Conservation (phyloP, 2,888 invertebrate genomes). For the Creontiades dilutus region DNA sequence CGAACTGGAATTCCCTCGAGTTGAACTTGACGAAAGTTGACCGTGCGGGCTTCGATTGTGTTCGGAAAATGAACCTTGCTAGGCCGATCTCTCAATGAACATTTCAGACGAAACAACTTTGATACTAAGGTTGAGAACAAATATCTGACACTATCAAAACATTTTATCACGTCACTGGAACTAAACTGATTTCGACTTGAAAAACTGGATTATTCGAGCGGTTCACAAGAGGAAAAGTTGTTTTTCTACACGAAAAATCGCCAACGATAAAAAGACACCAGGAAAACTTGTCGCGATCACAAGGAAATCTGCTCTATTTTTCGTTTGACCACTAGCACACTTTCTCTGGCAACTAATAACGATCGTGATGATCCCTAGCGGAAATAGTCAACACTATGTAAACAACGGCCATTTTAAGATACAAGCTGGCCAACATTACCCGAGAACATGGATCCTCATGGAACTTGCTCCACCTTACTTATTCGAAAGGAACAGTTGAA, state of each 20-base stretch:
- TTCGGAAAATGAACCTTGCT: background rate
- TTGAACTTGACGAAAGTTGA: background rate
- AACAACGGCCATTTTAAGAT: constrained; percentile 2
- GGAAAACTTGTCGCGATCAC: background rate
- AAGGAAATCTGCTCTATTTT: constrained; percentile 17
- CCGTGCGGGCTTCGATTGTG: background rate
- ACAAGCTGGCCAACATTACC: background rate
- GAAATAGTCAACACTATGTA: background rate
- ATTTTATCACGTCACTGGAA: background rate
- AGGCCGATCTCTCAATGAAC: background rate
- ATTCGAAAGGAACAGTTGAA: too few species aligned
- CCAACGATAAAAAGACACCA: background rate
- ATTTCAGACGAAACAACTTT: background rate
- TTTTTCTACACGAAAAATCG: background rate
- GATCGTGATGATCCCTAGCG: background rate
- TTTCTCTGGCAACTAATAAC: background rate
- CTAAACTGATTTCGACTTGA: background rate
- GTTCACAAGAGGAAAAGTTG: background rate
- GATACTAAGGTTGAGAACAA: background rate
- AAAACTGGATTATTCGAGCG: background rate
- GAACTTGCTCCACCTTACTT: too few species aligned
- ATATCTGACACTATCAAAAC: background rate
- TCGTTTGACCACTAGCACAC: background rate
- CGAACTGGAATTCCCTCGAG: background rate
- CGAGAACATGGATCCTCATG: too few species aligned